These are phyloP conservation scores for Lindbergichthys nudifrons DNA, from an alignment of 2,797 vertebrate genomes.

Conservation along the genomic window DNA sequence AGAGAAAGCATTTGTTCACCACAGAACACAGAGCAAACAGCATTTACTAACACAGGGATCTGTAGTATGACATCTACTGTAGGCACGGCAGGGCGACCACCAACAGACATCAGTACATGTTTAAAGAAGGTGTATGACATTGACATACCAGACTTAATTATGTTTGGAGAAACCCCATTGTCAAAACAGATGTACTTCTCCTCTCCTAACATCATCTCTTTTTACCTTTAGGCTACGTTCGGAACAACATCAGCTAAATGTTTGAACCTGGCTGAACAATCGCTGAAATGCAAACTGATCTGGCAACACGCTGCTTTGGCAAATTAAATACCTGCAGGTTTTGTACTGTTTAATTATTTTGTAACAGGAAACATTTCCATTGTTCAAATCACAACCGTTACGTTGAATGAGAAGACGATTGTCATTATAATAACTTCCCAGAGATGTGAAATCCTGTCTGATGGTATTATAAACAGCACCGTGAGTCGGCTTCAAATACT, in stretches of 20 bases:
- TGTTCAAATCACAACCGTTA: neutral
- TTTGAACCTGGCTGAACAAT: too few relatives aligned
- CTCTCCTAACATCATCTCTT: neutral
- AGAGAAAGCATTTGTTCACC: constrained; percentile 1
- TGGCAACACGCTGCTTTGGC: neutral
- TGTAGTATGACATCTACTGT: neutral
- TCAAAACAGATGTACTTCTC: neutral
- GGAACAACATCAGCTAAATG: too few relatives aligned
- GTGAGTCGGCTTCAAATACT: too few relatives aligned
- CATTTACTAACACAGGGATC: neutral
- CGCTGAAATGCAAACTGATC: neutral
- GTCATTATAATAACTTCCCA: too few relatives aligned
- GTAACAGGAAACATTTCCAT: neutral
- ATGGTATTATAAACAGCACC: too few relatives aligned
- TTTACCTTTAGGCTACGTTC: neutral
- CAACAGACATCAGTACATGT: neutral
- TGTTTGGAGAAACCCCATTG: neutral
- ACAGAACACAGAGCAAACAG: constrained; percentile 1
- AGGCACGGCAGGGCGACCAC: neutral
- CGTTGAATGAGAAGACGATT: too few relatives aligned
- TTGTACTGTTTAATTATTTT: neutral
- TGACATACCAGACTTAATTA: neutral
- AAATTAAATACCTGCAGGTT: neutral
- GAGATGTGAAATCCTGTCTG: too few relatives aligned
- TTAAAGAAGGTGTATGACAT: neutral